phyloP scores from a whole-genome alignment of 2,113 vertebrate genomes.

The Pleuronectes platessa region DNA sequence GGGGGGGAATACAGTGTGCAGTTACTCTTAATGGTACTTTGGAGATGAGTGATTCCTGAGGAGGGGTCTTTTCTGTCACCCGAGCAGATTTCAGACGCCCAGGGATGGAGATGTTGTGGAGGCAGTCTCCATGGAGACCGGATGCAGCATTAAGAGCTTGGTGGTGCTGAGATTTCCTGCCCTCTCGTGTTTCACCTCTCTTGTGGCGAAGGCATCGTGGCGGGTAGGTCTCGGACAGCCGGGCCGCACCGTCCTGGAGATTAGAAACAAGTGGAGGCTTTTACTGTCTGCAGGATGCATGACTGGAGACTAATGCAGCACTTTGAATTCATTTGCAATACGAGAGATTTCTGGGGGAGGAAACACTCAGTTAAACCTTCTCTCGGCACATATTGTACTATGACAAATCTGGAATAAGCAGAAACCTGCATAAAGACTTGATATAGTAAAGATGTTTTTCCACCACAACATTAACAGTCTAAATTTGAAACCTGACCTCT shows the following conservation, averaged over 20 bases:
- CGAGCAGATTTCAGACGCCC: slow-evolving; percentile 31
- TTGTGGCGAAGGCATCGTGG: slow-evolving; percentile 50
- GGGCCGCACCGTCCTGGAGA: slow-evolving; percentile 71
- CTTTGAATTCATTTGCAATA: not conserved
- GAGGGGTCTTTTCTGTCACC: slow-evolving; percentile 28
- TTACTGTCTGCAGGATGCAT: not conserved
- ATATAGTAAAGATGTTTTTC: not conserved
- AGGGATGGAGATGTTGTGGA: slow-evolving; percentile 17
- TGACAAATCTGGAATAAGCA: too few relatives aligned
- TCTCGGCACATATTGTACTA: not conserved
- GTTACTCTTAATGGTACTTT: slow-evolving; percentile 81
- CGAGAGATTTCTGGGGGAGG: too few relatives aligned
- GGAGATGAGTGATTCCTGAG: slow-evolving; percentile 63
- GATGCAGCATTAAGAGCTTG: slow-evolving; percentile 40
- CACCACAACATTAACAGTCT: not conserved
- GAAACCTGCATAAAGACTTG: not conserved
- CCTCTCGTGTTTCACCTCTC: slow-evolving; percentile 60
- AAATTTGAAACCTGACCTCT: slow-evolving; percentile 68
- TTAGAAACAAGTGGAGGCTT: slow-evolving; percentile 23
- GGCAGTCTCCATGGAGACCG: slow-evolving; percentile 50
- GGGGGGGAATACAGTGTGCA: not conserved
- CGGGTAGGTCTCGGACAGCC: slow-evolving; percentile 66
- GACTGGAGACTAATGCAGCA: not conserved
- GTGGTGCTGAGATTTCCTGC: slow-evolving; percentile 68
- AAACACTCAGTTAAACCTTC: too few relatives aligned